Base-by-base conservation (phyloP, 2,888 invertebrate species). In the Oxytorus armatus region DNA sequence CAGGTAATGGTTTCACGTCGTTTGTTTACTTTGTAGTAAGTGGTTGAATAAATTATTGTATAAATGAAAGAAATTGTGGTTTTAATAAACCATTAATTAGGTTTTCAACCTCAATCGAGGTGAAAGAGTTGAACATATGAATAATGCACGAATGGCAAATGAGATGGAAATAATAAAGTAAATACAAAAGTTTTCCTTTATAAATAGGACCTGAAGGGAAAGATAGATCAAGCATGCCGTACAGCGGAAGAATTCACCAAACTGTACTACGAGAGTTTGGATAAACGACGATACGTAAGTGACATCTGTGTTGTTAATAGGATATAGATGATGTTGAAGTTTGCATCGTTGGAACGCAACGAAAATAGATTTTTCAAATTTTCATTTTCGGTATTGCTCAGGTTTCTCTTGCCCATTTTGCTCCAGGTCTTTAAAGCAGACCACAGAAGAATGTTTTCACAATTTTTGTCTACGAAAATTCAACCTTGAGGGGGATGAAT, bases 161-260 rank as follows among this genome's bases (percentile, higher is more conserved):
- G 4, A n/a, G 5, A 10, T 16, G n/a, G n/a, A 2, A 42, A 2
- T 23, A 3, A 25, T 7, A 23, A 4, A 61, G 7, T 0, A n/a
- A n/a, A 0, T 18, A n/a, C 61, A 59, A 42, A 42, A 47, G 29
- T 10, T 3, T n/a, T 29, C 29, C 14, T 25, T 14, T 25, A 5
- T 69, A 14, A 47, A 11, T 92, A 96, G 93, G 93, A 94, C 29
- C 85, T 93, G 42, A 94, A 94, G 84, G 92, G 93, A 73, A 96
- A 95, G 91, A 93, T 96, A 44, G 97, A 97, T 82, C 95, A 96
- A 88, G 97, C 97, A 18, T 96, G 96, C 86, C 94, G 96, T 89
- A 96, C 96, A 14, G 98, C 97, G 0, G 96, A 97, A 92, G 96
- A 97, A 87, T 98, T 98, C 88, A 96, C 96, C 2, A 96, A 96